phyloP scores from a whole-genome alignment of 2,113 vertebrate species.

The Lichenostomus cassidix region DNA sequence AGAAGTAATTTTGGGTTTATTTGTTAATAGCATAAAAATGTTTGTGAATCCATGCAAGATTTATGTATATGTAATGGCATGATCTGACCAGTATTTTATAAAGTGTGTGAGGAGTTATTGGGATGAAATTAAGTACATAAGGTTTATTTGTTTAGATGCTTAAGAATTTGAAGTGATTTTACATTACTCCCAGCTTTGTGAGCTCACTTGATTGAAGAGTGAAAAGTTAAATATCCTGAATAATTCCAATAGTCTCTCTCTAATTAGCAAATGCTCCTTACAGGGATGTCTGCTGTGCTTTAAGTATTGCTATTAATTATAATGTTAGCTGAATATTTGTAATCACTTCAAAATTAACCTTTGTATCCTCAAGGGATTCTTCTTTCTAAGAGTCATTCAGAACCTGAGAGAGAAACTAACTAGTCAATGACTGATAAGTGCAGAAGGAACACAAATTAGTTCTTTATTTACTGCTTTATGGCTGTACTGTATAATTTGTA shows the following conservation, averaged over 20 bases:
- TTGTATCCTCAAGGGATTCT: slow-evolving; percentile 75
- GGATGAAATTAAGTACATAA: neutral
- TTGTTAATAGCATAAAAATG: neutral
- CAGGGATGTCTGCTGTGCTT: slow-evolving; percentile 38
- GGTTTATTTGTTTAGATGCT: slow-evolving; percentile 28
- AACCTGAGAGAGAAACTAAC: slow-evolving; percentile 81
- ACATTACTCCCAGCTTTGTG: neutral
- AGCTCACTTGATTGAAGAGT: neutral
- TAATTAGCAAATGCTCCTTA: slow-evolving; percentile 58
- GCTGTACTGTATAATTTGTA: slow-evolving; percentile 74
- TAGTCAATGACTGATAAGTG: slow-evolving; percentile 81
- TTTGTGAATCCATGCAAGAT: neutral
- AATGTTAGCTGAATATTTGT: slow-evolving; percentile 69
- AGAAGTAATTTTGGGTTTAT: neutral
- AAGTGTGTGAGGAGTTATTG: neutral
- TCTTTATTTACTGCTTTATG: slow-evolving; percentile 83
- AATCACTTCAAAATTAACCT: slow-evolving; percentile 79
- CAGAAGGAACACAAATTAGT: slow-evolving; percentile 80
- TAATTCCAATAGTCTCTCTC: slow-evolving; percentile 29
- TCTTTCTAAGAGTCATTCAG: slow-evolving; percentile 73
- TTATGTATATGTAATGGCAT: neutral
- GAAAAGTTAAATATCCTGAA: slow-evolving; percentile 27
- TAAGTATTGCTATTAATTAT: slow-evolving; percentile 75
- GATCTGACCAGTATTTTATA: neutral
- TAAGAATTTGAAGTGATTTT: neutral